Evolutionary conservation across 1,140 invertebrate genomes (phyloP).

Genomic region (Luehdorfia chinensis): DNA sequence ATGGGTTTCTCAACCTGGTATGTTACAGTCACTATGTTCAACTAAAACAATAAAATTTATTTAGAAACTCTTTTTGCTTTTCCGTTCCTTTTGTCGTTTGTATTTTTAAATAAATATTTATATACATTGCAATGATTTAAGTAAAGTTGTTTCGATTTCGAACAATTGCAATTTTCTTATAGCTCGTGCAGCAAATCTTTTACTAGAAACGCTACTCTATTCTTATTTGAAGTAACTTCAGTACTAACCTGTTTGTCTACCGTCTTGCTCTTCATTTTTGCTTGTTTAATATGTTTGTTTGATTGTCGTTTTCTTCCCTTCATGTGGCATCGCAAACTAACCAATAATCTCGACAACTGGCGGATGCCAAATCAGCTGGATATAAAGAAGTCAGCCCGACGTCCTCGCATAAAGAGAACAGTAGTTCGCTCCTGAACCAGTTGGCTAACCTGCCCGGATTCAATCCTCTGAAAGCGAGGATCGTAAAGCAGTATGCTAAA

Average conservation of each 20-base stretch:
- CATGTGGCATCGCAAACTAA: slow-evolving; percentile 64
- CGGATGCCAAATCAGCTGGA: slow-evolving; percentile 61
- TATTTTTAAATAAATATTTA: background rate
- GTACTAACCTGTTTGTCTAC: slow-evolving; percentile 15
- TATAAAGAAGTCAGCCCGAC: slow-evolving; percentile 76
- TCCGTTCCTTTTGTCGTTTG: too few species aligned
- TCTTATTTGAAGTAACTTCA: slow-evolving; percentile 3
- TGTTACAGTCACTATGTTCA: too few species aligned
- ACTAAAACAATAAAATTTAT: too few species aligned
- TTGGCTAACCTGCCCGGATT: slow-evolving; percentile 81
- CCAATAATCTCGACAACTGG: slow-evolving; percentile 58
- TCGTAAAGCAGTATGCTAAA: slow-evolving; percentile 81
- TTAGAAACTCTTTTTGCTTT: too few species aligned
- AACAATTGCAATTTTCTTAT: too few species aligned
- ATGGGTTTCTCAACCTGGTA: slow-evolving; percentile 19
- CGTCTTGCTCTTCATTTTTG: slow-evolving; percentile 44
- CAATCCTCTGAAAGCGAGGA: slow-evolving; percentile 80
- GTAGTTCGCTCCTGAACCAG: slow-evolving; percentile 81
- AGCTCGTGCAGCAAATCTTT: background rate
- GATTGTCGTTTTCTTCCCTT: slow-evolving; percentile 73
- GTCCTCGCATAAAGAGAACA: slow-evolving; percentile 78
- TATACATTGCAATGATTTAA: background rate
- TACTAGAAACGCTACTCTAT: background rate
- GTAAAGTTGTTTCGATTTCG: too few species aligned
- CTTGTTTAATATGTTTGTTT: slow-evolving; percentile 68